phyloP scores from a whole-genome alignment of 2,888 invertebrate species.

The Stictocephala bisonia region DNA sequence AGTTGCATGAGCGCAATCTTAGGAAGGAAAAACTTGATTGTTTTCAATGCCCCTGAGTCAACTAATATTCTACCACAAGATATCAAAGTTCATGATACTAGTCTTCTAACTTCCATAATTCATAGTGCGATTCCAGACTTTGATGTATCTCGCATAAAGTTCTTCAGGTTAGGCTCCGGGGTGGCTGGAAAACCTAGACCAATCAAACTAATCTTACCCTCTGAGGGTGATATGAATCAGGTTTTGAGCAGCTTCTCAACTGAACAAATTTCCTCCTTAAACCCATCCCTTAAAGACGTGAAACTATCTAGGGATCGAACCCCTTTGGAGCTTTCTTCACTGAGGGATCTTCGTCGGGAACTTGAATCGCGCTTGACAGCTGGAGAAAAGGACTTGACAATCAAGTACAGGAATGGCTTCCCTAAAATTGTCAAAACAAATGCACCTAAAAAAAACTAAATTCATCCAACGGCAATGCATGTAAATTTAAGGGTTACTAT shows the following conservation, averaged over 20 bases:
- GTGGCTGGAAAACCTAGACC: not conserved
- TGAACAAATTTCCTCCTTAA: no score
- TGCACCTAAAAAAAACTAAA: no score
- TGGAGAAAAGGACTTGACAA: no score
- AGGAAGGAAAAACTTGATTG: conserved; percentile 1
- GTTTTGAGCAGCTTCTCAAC: not conserved
- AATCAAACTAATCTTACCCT: not conserved
- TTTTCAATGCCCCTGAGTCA: not conserved
- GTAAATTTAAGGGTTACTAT: no score
- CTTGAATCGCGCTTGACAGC: no score
- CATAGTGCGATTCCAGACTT: not conserved
- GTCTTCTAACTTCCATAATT: not conserved
- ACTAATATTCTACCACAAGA: not conserved
- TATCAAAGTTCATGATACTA: not conserved
- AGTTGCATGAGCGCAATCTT: not conserved
- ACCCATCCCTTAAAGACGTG: no score
- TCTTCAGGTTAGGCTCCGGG: not conserved
- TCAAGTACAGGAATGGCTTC: no score
- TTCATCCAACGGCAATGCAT: no score
- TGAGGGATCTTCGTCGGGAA: no score
- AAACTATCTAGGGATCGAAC: no score
- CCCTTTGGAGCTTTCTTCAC: no score
- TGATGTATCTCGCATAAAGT: not conserved
- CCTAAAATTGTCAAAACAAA: no score
- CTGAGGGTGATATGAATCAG: not conserved